Conservation (phyloP, 1,140 invertebrate genomes). For the Drosophila funebris region DNA sequence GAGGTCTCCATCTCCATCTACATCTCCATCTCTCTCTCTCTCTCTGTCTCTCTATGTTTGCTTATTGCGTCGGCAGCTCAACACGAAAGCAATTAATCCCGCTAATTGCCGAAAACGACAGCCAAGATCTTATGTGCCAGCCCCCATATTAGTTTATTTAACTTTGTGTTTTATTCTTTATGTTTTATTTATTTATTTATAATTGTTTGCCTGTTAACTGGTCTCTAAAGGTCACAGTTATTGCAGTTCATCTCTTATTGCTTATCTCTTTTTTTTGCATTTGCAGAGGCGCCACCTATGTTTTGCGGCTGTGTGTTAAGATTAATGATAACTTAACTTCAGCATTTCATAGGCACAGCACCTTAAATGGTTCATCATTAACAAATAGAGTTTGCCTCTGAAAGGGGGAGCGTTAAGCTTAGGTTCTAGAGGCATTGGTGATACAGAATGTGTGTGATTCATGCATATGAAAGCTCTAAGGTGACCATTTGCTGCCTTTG, state of each 20-base stretch:
- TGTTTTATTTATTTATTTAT: background rate
- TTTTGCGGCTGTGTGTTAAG: background rate
- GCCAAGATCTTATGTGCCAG: slow-evolving; percentile 46
- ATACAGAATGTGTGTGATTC: background rate
- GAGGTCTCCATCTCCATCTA: slow-evolving; percentile 39
- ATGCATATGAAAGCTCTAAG: background rate
- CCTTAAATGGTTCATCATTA: slow-evolving; percentile 11
- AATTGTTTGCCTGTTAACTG: slow-evolving; percentile 1
- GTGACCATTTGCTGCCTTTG: background rate
- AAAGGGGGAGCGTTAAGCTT: background rate
- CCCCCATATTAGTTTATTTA: slow-evolving; percentile 27
- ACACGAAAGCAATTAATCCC: slow-evolving; percentile 69
- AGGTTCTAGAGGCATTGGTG: background rate
- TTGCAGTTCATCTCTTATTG: slow-evolving; percentile 13
- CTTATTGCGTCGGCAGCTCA: slow-evolving; percentile 17
- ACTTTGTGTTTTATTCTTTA: background rate
- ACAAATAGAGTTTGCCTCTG: background rate
- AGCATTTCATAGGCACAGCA: slow-evolving; percentile 11
- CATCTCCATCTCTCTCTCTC: background rate
- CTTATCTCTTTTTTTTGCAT: too few species aligned
- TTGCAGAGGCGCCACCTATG: slow-evolving; percentile 17
- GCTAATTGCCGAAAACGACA: slow-evolving; percentile 59
- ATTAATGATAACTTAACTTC: slow-evolving; percentile 18
- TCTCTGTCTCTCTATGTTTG: background rate
- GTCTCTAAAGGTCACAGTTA: slow-evolving; percentile 32